phyloP scores from a whole-genome alignment of 2,797 vertebrate genomes.

The Neosalanx taihuensis region DNA sequence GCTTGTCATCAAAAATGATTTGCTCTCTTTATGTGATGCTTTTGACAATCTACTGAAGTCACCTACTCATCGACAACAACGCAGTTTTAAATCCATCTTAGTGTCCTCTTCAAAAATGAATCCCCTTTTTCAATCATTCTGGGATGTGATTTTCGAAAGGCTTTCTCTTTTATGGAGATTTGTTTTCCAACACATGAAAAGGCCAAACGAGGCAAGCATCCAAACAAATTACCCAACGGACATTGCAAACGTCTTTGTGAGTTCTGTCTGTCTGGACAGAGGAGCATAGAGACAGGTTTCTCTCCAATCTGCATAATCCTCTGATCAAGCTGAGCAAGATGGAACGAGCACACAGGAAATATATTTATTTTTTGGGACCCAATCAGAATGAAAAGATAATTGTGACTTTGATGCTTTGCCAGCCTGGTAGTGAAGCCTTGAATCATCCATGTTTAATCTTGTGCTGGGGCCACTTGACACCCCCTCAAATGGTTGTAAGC shows the following conservation, averaged over 20 bases:
- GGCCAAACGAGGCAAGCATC: neutral
- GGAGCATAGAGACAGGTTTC: too few species aligned
- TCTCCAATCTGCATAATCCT: constrained; percentile 2
- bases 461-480: constrained; percentile 3
- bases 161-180: neutral
- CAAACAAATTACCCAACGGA: constrained; percentile 10
- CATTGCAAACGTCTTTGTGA: constrained; percentile 5
- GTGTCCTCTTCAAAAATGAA: constrained; percentile 5
- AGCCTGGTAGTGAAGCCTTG: constrained; percentile 13
- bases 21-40: neutral
- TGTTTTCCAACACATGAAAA: neutral
- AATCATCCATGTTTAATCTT: constrained; percentile 14
- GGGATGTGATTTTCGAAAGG: constrained; percentile 10
- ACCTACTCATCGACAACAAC: neutral
- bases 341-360: neutral
- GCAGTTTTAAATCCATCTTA: neutral
- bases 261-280: neutral
- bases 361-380: neutral
- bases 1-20: neutral
- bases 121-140: constrained; percentile 1
- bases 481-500: neutral
- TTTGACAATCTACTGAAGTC: neutral
- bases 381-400: constrained; percentile 22
- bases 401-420: constrained; percentile 16
- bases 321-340: neutral